These are phyloP conservation scores for Hybognathus amarus DNA, from an alignment of 2,797 vertebrate genomes.

Conservation along the genomic window DNA sequence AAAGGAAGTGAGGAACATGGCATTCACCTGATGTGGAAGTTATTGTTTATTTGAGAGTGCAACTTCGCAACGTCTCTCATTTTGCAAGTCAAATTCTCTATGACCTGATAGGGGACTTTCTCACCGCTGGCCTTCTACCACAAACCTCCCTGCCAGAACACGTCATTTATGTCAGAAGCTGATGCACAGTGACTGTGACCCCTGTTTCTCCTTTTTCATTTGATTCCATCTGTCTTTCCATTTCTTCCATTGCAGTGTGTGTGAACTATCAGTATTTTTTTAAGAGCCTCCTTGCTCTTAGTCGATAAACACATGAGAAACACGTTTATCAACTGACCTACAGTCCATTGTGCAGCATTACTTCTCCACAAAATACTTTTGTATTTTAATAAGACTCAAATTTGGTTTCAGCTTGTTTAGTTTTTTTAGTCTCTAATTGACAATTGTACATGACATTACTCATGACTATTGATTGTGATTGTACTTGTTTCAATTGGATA, in stretches of 20 bases:
- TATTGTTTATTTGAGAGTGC: neutral
- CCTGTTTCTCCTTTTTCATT: slow-evolving; percentile 23
- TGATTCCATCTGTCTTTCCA: neutral
- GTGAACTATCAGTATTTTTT: slow-evolving; percentile 3
- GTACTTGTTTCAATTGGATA: neutral
- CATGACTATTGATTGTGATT: neutral
- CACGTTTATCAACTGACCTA: neutral
- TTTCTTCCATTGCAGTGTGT: slow-evolving; percentile 7
- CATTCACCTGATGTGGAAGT: slow-evolving; percentile 7
- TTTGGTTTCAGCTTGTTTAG: no score
- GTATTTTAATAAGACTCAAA: neutral
- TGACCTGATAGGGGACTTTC: slow-evolving; percentile 7
- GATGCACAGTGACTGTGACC: slow-evolving; percentile 32
- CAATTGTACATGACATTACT: neutral
- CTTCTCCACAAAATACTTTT: neutral
- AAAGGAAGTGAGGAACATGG: neutral
- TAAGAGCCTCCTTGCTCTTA: neutral
- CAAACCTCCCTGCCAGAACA: slow-evolving; percentile 25
- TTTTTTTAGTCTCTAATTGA: neutral
- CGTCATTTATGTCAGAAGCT: neutral
- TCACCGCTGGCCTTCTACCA: slow-evolving; percentile 22
- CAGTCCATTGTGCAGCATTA: neutral
- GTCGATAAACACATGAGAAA: slow-evolving; percentile 13
- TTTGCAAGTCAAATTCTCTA: slow-evolving; percentile 39
- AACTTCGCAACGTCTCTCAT: neutral